Percentiles rank a stretch among this genome's conserved stretches.
These are phyloP conservation scores for Macrosoma leucophasiata DNA, from an alignment of 2,888 invertebrate species.

Conservation along the genomic window DNA sequence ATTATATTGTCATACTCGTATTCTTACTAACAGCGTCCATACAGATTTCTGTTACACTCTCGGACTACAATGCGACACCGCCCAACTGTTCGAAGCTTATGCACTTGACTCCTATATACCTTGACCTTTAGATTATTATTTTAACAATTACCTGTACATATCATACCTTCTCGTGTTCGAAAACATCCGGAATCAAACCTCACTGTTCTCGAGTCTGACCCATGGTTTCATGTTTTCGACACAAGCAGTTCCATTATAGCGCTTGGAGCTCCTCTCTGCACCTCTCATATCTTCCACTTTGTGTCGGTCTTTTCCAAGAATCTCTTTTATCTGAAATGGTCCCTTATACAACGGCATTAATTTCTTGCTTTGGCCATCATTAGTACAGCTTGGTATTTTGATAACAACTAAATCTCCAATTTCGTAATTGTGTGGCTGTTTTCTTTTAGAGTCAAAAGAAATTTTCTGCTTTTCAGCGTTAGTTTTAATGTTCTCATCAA, in stretches of 20 bases:
- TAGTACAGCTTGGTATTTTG: conserved; percentile 24
- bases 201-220: conserved; percentile 3
- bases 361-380: conserved; percentile 28
- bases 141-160: background rate
- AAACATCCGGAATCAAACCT: conserved; percentile 2
- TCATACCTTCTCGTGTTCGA: no score
- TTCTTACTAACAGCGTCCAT: no score
- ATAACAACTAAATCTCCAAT: conserved; percentile 25
- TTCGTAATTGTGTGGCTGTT: conserved; percentile 17
- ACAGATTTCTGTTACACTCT: no score
- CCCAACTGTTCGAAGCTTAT: no score
- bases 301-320: conserved; percentile 25
- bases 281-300: conserved; percentile 24
- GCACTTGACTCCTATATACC: no score
- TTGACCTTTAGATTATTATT: no score
- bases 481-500: conserved; percentile 23
- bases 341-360: conserved; percentile 26
- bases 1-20: no score
- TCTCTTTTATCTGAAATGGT: conserved; percentile 25
- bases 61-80: no score
- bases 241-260: conserved; percentile 20
- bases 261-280: conserved; percentile 17
- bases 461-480: conserved; percentile 20
- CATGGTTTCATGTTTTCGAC: conserved; percentile 13
- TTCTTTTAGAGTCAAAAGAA: conserved; percentile 21